These are phyloP conservation scores for Drosophila gaucha DNA, from an alignment of 2,888 invertebrate genomes.

Conservation along the genomic window DNA sequence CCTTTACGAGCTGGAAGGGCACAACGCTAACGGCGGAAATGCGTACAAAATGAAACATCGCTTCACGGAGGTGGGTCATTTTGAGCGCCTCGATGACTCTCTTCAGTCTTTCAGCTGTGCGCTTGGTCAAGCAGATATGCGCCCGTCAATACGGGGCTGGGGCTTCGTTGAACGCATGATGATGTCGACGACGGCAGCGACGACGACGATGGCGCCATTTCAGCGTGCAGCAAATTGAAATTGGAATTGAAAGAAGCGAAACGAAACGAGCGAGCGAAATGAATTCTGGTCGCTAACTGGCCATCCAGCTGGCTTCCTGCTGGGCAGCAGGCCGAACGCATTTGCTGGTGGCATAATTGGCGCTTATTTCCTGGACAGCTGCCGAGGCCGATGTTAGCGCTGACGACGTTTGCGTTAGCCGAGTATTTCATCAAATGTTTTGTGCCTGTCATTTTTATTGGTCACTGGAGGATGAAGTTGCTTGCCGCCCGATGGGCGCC, in stretches of 20 bases:
- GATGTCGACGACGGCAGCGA: conserved; percentile 28
- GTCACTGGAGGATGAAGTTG: conserved; percentile 69
- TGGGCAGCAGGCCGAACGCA: conserved; percentile 62
- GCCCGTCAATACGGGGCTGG: not conserved
- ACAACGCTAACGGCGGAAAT: conserved; percentile 68
- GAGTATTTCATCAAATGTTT: conserved; percentile 75
- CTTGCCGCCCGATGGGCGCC: not conserved
- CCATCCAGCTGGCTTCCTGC: conserved; percentile 75
- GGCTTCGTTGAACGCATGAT: conserved; percentile 42
- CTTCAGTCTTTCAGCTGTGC: conserved; percentile 46
- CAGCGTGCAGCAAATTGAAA: conserved; percentile 78
- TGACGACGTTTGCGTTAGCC: conserved; percentile 11
- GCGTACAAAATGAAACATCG: conserved; percentile 78
- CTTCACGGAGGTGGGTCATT: conserved; percentile 25
- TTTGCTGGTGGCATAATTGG: conserved; percentile 82
- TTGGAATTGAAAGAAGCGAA: conserved; percentile 77
- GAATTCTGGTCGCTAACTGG: conserved; percentile 76
- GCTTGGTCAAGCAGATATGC: conserved; percentile 79
- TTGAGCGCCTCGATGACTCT: conserved; percentile 37
- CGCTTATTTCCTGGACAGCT: conserved; percentile 82
- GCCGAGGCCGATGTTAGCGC: conserved; percentile 44
- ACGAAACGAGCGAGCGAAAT: conserved; percentile 60
- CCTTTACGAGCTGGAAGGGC: conserved; percentile 69
- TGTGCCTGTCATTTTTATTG: conserved; percentile 67
- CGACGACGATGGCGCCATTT: conserved; percentile 57